These are phyloP conservation scores for Eidolon helvum DNA, from an alignment of 2,113 vertebrate species.

Conservation along the genomic window DNA sequence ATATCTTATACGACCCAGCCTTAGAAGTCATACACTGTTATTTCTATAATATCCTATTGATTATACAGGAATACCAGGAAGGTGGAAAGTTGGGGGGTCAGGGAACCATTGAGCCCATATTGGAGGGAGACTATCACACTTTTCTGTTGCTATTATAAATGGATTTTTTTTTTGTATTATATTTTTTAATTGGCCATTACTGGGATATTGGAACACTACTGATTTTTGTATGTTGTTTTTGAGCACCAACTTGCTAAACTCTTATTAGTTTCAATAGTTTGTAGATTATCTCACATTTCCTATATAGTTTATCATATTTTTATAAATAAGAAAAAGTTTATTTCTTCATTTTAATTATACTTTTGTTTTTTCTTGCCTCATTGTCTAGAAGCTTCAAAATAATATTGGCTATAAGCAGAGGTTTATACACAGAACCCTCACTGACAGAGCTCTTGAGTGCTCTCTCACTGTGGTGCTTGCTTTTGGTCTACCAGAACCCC, in stretches of 20 bases:
- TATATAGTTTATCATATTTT: background rate
- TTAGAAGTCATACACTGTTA: background rate
- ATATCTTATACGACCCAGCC: background rate
- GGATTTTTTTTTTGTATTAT: background rate
- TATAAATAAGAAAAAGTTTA: background rate
- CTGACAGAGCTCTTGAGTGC: background rate
- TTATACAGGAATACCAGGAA: background rate
- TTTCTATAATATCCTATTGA: background rate
- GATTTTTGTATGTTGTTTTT: background rate
- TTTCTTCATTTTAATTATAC: background rate
- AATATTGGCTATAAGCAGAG: background rate
- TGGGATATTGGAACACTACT: background rate
- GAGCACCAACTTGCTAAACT: background rate
- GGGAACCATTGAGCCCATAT: background rate
- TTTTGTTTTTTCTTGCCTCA: background rate
- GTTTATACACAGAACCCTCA: background rate
- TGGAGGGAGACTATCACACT: background rate
- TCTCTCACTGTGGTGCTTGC: background rate
- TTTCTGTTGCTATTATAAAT: conserved; percentile 8
- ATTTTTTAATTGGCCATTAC: background rate
- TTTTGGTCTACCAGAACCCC: background rate
- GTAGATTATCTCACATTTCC: background rate
- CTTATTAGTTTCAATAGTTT: background rate
- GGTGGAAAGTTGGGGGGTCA: background rate
- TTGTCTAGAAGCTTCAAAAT: background rate